These are phyloP conservation scores for Sprattus sprattus DNA, from an alignment of 2,113 vertebrate species.

Conservation along the genomic window DNA sequence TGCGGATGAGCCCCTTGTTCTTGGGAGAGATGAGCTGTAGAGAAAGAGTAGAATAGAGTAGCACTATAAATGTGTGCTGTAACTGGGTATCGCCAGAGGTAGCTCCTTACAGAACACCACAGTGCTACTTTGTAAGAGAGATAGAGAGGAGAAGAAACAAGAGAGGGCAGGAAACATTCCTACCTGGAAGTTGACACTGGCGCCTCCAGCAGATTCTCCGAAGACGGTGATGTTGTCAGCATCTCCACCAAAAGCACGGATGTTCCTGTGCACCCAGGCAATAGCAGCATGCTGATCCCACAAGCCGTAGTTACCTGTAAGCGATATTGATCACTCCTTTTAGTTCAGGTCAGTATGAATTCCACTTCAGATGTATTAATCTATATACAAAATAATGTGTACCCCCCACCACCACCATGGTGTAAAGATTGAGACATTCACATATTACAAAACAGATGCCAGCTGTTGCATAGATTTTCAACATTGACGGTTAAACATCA, in stretches of 20 bases:
- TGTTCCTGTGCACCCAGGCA: conserved; percentile 93
- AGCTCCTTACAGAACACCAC: neutral
- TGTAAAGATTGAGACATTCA: no score
- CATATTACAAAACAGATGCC: no score
- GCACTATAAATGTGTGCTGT: neutral
- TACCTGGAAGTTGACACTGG: conserved; percentile 87
- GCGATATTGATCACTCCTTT: neutral
- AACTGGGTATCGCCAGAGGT: neutral
- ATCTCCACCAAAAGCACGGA: conserved; percentile 86
- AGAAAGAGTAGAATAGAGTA: neutral
- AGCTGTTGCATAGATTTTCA: no score
- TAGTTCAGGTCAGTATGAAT: neutral
- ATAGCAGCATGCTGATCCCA: conserved; percentile 95
- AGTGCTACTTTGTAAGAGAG: neutral
- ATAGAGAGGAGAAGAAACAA: no score
- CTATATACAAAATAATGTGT: no score
- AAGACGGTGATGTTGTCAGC: conserved; percentile 88
- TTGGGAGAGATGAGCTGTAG: conserved; percentile 80
- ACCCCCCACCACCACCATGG: no score
- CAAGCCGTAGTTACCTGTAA: conserved; percentile 86
- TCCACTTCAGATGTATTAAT: neutral
- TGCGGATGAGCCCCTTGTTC: conserved; percentile 84
- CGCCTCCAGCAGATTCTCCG: conserved; percentile 87
- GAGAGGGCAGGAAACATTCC: neutral
- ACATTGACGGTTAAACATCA: no score